Conservation (phyloP, 1,140 invertebrate genomes). For the Hyles euphorbiae region DNA sequence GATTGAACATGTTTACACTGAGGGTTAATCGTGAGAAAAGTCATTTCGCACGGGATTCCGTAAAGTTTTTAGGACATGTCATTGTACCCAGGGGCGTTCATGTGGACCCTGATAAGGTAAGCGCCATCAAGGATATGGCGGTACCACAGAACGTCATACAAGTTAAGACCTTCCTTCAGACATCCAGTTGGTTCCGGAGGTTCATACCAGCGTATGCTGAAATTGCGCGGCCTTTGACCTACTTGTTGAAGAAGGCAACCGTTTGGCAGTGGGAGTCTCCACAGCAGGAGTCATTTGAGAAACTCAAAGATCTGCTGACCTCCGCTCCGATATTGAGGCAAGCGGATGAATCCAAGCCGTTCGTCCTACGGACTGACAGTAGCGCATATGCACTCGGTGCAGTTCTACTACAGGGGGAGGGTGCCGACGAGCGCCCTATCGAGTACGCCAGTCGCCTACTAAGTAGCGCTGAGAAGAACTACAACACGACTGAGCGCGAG, state of each 20-base stretch:
- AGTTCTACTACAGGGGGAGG: slow-evolving; percentile 19
- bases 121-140: slow-evolving; percentile 33
- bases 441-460: slow-evolving; percentile 58
- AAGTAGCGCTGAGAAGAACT: slow-evolving; percentile 57
- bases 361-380: slow-evolving; percentile 41
- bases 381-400: slow-evolving; percentile 44
- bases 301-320: slow-evolving; percentile 21
- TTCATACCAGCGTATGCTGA: slow-evolving; percentile 56
- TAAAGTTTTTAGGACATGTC: slow-evolving; percentile 58
- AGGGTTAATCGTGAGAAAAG: slow-evolving; percentile 47
- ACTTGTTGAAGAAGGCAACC: slow-evolving; percentile 40
- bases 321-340: slow-evolving; percentile 25
- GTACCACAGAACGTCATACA: slow-evolving; percentile 25
- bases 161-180: slow-evolving; percentile 35
- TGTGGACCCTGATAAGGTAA: slow-evolving; percentile 22
- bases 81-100: slow-evolving; percentile 43
- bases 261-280: slow-evolving; percentile 29
- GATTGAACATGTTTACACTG: slow-evolving; percentile 11
- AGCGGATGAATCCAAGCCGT: slow-evolving; percentile 31
- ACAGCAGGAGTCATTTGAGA: slow-evolving; percentile 9
- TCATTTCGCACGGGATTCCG: slow-evolving; percentile 31
- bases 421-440: slow-evolving; percentile 43
- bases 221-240: slow-evolving; percentile 48
- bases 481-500: slow-evolving; percentile 61
- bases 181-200: slow-evolving; percentile 47